These are phyloP conservation scores for Pantelozetes paolii DNA, from an alignment of 2,888 invertebrate genomes.

Conservation along the genomic window DNA sequence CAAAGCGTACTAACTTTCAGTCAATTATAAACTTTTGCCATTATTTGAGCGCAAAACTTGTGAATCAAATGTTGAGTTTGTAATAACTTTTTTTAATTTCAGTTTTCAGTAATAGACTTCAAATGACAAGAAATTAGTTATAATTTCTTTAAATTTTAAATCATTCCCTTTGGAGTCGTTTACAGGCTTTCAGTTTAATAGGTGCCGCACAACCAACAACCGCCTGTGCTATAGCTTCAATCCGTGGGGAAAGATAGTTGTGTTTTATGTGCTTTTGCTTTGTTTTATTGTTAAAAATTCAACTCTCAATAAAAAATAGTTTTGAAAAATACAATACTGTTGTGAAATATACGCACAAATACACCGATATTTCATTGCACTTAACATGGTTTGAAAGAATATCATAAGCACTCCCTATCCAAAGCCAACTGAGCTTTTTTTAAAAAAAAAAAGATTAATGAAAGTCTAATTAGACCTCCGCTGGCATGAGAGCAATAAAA, in stretches of 20 bases:
- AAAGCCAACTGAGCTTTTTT: no score
- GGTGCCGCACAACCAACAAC: neutral
- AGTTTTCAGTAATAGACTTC: neutral
- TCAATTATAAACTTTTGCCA: neutral
- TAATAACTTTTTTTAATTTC: neutral
- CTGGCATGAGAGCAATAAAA: slow-evolving; percentile 24
- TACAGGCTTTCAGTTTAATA: slow-evolving; percentile 35
- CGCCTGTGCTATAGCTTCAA: neutral
- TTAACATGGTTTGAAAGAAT: neutral
- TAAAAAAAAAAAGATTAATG: neutral
- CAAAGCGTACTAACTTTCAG: no score
- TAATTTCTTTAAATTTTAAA: slow-evolving; percentile 35
- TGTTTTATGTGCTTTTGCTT: slow-evolving; percentile 16
- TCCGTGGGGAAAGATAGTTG: slow-evolving; percentile 29
- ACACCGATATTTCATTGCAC: slow-evolving; percentile 6
- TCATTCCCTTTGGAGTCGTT: slow-evolving; percentile 25
- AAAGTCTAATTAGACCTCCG: slow-evolving; percentile 10
- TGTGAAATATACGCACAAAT: neutral
- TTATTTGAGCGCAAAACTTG: no score
- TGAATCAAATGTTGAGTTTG: neutral
- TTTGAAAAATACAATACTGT: slow-evolving; percentile 25
- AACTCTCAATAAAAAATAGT: neutral
- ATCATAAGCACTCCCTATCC: neutral
- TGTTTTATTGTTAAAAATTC: slow-evolving; percentile 1
- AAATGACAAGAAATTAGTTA: slow-evolving; percentile 33